These are phyloP conservation scores for Seira ritae DNA, from an alignment of 2,888 invertebrate genomes.

Conservation along the genomic window DNA sequence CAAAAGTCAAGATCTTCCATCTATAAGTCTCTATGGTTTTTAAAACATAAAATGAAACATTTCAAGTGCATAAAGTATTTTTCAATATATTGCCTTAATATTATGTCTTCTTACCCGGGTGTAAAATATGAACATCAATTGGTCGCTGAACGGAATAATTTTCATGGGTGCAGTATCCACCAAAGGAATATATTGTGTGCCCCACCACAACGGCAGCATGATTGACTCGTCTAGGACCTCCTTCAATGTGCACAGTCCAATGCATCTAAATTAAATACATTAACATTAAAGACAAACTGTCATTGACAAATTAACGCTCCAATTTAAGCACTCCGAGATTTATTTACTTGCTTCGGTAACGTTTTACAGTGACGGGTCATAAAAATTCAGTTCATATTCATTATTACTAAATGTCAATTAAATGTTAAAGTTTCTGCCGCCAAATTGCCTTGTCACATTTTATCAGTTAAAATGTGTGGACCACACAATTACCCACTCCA, in stretches of 20 bases:
- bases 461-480: no score
- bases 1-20: slow-evolving; percentile 77
- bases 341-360: no score
- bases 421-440: no score
- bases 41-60: slow-evolving; percentile 51
- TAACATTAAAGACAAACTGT: background rate
- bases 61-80: no score
- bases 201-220: slow-evolving; percentile 92
- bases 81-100: no score
- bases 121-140: slow-evolving; percentile 91
- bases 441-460: no score
- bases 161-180: slow-evolving; percentile 92
- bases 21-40: slow-evolving; percentile 77
- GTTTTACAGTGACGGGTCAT: no score
- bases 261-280: slow-evolving; percentile 79
- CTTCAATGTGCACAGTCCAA: slow-evolving; percentile 91
- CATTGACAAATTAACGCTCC: background rate
- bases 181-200: slow-evolving; percentile 90
- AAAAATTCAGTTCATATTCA: no score
- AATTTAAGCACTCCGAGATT: background rate
- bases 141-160: slow-evolving; percentile 85
- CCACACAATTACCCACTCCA: no score
- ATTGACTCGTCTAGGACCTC: slow-evolving; percentile 91
- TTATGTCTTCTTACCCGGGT: slow-evolving; percentile 83
- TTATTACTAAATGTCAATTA: no score